Conservation (phyloP, 2,113 vertebrate species). For the Tylochromis polylepis region DNA sequence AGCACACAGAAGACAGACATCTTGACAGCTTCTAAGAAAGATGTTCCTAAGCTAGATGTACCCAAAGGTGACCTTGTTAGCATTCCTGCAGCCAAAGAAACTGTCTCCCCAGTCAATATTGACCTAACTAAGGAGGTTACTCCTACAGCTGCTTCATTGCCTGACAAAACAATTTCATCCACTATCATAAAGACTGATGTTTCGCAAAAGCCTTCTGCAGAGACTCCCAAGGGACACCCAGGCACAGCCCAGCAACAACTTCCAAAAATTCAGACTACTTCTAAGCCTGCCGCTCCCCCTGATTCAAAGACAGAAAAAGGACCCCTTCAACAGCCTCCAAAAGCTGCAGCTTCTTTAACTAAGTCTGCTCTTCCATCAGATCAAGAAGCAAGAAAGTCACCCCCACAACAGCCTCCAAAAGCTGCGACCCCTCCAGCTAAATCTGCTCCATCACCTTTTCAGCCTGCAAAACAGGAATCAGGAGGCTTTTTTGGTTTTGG, state of each 20-base stretch:
- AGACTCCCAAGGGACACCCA: constrained; percentile 24
- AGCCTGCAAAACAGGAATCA: constrained; percentile 68
- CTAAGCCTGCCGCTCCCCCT: constrained; percentile 55
- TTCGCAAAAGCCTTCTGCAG: constrained; percentile 24
- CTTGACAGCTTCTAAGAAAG: neutral
- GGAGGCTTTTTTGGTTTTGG: constrained; percentile 71
- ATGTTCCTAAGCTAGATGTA: neutral
- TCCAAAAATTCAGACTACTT: constrained; percentile 38
- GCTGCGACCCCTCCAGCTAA: neutral
- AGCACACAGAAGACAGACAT: constrained; percentile 1
- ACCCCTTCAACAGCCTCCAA: neutral
- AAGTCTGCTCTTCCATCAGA: constrained; percentile 53
- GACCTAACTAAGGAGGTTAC: constrained; percentile 9
- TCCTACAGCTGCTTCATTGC: constrained; percentile 11
- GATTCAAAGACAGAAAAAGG: neutral
- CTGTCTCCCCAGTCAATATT: neutral
- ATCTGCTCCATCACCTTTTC: constrained; percentile 38
- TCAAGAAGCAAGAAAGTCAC: neutral
- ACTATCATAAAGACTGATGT: neutral
- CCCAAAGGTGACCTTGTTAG: constrained; percentile 2
- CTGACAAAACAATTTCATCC: constrained; percentile 25
- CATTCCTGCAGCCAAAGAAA: constrained; percentile 1
- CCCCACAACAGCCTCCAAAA: neutral
- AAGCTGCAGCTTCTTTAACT: neutral
- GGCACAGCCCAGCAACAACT: constrained; percentile 24